Base-by-base conservation (phyloP, 2,888 invertebrate species). In the Scrobipalpa atriplicella region DNA sequence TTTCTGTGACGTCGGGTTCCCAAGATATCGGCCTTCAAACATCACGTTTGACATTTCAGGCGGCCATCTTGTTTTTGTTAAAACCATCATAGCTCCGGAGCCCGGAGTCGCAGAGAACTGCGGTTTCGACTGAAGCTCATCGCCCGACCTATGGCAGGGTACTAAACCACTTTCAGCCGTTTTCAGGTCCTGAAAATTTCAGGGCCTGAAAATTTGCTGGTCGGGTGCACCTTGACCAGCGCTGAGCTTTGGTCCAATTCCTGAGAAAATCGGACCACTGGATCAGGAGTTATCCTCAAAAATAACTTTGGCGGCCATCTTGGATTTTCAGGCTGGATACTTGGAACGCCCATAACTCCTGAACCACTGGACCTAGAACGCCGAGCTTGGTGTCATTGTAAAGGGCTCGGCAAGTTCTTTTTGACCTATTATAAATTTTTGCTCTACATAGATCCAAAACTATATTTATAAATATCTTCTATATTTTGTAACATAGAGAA, bases 361-460 rank as follows among this genome's bases (percentile, higher is more conserved):
- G 54, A 54, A 54, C 54, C 1, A 3, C 2, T 19, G 10, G 21
- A 54, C 10, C 19, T 21, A 11, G 11, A 11, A 11, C 1, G 10
- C 19, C 21, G 21, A 21, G 21, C 7, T 21, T 21, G 54, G 21
- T 19, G 8, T 54, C 19, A 19, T 21, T 54, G 18, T 2, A 21
- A 54, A 19, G 54, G 21, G 21, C 54, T 21, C 3, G 21, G 1
- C 19, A 11, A 54, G 54, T 0, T 3, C 21, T 54, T 10, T 8
- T 11, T 0, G 11, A 10, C 2, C 5, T 8, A 8, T 1, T 19
- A 7, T 1, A 0, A 11, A 10, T n/a, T n/a, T n/a, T 7, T 0
- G 11, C 54, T 54, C 54, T 54, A 54, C 21, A 19, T 54, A 54
- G 54, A 54, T 19, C 8, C n/a, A n/a, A n/a, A n/a, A n/a, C n/a